These are phyloP conservation scores for Leptodactylus fallax DNA, from an alignment of 2,797 vertebrate species.

Conservation along the genomic window DNA sequence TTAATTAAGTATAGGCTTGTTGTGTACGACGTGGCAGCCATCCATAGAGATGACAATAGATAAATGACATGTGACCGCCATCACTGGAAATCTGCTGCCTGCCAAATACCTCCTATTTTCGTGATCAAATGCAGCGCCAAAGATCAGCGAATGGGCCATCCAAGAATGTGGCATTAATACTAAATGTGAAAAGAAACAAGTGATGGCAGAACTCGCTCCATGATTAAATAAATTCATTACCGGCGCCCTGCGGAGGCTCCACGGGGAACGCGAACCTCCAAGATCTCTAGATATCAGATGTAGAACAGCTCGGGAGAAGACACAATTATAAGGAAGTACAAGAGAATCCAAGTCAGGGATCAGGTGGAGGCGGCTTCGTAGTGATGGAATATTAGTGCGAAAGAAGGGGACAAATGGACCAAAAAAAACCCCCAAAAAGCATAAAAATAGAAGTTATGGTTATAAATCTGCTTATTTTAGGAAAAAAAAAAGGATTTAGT, in stretches of 20 bases:
- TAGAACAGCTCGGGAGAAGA: constrained; percentile 6
- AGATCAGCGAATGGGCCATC: constrained; percentile 12
- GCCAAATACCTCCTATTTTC: neutral
- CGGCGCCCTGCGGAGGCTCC: constrained; percentile 42
- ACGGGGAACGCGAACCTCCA: constrained; percentile 2
- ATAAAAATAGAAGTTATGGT: neutral
- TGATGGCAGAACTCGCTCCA: constrained; percentile 48
- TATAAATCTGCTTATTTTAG: too few species aligned
- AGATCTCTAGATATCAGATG: neutral
- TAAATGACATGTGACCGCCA: constrained; percentile 45
- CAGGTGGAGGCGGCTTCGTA: neutral
- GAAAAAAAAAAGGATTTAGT: too few species aligned
- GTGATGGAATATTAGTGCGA: neutral
- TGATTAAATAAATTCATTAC: constrained; percentile 65
- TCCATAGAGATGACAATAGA: constrained; percentile 50
- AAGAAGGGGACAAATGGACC: neutral
- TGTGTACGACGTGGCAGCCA: constrained; percentile 51
- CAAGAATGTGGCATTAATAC: constrained; percentile 41
- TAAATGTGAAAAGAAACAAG: constrained; percentile 52
- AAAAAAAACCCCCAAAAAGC: neutral
- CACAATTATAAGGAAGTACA: neutral
- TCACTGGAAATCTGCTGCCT: constrained; percentile 37
- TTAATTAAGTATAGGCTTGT: constrained; percentile 63
- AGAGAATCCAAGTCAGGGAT: neutral
- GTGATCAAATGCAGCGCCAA: neutral